A percentile compares a stretch with the other conserved stretches of the same genome.
These are phyloP conservation scores for Bombus haemorrhoidalis DNA, from an alignment of 1,140 invertebrate species.

Conservation along the genomic window DNA sequence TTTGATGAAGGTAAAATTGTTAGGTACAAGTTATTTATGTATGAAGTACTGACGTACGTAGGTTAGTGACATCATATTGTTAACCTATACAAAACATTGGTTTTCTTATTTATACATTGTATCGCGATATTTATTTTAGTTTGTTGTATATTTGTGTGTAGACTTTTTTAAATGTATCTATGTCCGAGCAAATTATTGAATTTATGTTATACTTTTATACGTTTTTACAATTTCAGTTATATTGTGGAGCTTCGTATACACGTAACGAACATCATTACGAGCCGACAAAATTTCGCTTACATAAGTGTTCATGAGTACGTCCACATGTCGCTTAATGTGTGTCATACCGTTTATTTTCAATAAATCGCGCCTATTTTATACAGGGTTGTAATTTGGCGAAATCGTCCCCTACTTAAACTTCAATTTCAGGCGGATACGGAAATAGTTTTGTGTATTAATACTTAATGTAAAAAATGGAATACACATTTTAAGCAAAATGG, in stretches of 20 bases:
- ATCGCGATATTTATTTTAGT: background rate
- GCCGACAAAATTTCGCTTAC: background rate
- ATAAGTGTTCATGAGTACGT: background rate
- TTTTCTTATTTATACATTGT: background rate
- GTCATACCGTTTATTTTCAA: conserved; percentile 15
- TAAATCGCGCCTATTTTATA: conserved; percentile 3
- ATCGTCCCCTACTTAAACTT: background rate
- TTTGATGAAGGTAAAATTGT: background rate
- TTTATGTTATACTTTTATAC: background rate
- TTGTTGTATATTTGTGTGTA: background rate
- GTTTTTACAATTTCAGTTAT: background rate
- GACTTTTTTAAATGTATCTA: background rate
- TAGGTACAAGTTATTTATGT: background rate
- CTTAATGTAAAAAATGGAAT: no score
- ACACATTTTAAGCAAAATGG: no score
- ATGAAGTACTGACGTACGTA: no score
- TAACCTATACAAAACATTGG: background rate
- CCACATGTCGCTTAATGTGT: background rate
- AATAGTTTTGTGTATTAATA: no score
- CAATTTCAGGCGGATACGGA: background rate
- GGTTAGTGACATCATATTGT: no score
- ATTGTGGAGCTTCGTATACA: no score
- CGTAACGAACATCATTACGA: no score
- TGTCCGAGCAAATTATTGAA: background rate
- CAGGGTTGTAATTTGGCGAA: background rate